These are phyloP conservation scores for Pollenia labialis DNA, from an alignment of 2,888 invertebrate genomes.

Conservation along the genomic window DNA sequence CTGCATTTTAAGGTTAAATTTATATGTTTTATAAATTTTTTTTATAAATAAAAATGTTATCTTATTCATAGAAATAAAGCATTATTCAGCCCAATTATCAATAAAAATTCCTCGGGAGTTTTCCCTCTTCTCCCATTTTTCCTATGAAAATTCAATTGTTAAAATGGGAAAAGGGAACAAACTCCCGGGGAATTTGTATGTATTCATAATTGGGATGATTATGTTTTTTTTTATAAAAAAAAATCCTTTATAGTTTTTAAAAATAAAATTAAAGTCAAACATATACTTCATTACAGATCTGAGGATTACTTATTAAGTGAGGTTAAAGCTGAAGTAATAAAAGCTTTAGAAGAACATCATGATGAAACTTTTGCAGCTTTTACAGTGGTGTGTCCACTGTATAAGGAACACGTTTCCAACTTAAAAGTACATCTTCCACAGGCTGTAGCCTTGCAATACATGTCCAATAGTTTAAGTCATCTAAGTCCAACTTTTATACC, in stretches of 20 bases:
- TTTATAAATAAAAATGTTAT: too few species aligned
- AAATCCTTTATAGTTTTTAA: too few species aligned
- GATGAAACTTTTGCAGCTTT: constrained; percentile 84
- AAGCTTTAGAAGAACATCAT: constrained; percentile 84
- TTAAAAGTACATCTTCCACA: constrained; percentile 78
- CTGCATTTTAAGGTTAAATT: constrained; percentile 79
- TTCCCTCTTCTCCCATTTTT: too few species aligned
- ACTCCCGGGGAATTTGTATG: too few species aligned
- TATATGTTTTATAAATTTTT: background rate
- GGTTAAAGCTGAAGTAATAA: constrained; percentile 80
- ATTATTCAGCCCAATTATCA: too few species aligned
- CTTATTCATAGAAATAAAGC: too few species aligned
- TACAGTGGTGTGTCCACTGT: constrained; percentile 83
- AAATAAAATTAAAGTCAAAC: too few species aligned
- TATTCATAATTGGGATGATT: too few species aligned
- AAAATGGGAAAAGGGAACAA: too few species aligned
- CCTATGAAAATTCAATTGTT: too few species aligned
- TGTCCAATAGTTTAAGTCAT: constrained; percentile 79
- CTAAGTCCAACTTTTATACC: constrained; percentile 81
- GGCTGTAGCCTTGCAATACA: constrained; percentile 80
- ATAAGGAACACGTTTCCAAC: constrained; percentile 45
- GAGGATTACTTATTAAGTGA: constrained; percentile 79
- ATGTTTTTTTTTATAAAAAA: too few species aligned
- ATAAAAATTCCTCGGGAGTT: too few species aligned
- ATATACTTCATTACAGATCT: constrained; percentile 72